A percentile compares a stretch with the other conserved stretches of the same genome.
Evolutionary conservation across 2,797 vertebrate species (phyloP).

Genomic region (Iguana delicatissima): DNA sequence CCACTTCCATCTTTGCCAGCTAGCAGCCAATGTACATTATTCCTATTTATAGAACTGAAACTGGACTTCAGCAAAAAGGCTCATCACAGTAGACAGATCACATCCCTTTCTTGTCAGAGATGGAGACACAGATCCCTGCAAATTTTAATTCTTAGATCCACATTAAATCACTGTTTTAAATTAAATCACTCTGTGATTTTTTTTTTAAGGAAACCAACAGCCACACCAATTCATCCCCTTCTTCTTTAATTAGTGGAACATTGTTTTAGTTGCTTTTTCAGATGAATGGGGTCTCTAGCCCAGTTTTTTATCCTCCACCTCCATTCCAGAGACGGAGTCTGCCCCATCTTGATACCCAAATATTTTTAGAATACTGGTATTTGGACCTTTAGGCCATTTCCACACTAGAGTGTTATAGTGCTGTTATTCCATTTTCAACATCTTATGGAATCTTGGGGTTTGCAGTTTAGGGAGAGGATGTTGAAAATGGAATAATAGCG

Average conservation of each 20-base stretch:
- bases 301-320: neutral
- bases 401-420: too few species aligned
- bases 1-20: neutral
- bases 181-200: neutral
- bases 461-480: too few species aligned
- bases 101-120: neutral
- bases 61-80: slow-evolving; percentile 7
- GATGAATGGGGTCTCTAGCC: neutral
- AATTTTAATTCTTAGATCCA: neutral
- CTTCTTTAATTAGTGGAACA: neutral
- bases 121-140: neutral
- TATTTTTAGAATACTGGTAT: neutral
- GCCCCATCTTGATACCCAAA: neutral
- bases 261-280: neutral
- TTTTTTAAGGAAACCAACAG: neutral
- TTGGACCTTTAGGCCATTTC: neutral
- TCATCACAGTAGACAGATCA: neutral
- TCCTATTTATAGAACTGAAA: slow-evolving; percentile 29
- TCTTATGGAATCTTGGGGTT: too few species aligned
- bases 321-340: neutral
- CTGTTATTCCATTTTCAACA: too few species aligned
- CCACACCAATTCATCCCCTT: neutral
- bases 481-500: too few species aligned
- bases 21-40: neutral
- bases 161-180: neutral